phyloP scores from a whole-genome alignment of 2,797 vertebrate species.

The Nothura maculosa region DNA sequence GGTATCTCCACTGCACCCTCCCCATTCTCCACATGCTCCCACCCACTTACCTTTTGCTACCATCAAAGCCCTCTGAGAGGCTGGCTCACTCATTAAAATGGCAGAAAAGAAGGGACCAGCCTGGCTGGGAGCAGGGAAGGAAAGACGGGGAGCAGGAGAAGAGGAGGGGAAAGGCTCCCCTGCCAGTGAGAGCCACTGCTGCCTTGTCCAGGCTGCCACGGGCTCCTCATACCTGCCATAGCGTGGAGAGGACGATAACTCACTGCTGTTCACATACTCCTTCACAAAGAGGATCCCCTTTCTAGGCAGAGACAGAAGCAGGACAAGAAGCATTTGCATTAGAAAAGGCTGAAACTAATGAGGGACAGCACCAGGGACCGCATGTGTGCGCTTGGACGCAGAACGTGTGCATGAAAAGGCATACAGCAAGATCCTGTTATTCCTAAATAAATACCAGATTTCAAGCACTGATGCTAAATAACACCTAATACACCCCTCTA shows the following conservation, averaged over 20 bases:
- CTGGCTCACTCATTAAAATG: not conserved
- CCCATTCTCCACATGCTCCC: not conserved
- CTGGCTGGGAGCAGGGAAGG: not conserved
- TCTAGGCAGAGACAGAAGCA: slow-evolving; percentile 41
- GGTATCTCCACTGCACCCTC: not conserved
- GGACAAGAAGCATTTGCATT: not conserved
- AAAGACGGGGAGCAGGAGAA: not conserved
- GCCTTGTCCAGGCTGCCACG: not conserved
- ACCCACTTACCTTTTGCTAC: not conserved
- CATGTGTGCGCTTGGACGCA: fast-evolving
- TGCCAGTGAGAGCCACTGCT: not conserved
- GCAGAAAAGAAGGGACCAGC: not conserved
- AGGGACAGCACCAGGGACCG: not conserved
- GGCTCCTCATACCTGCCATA: slow-evolving; percentile 64
- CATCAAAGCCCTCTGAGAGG: not conserved
- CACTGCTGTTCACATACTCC: slow-evolving; percentile 86
- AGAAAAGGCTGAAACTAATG: not conserved
- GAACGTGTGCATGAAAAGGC: not conserved
- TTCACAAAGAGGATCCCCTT: slow-evolving; percentile 87
- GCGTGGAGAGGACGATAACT: slow-evolving; percentile 56
- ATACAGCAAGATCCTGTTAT: not conserved
- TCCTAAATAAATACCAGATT: not conserved
- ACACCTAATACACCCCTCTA: not conserved
- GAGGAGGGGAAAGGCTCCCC: not conserved
- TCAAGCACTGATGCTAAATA: not conserved